Conservation (phyloP, 1,140 invertebrate species). For the Alviniconcha marisindica region DNA sequence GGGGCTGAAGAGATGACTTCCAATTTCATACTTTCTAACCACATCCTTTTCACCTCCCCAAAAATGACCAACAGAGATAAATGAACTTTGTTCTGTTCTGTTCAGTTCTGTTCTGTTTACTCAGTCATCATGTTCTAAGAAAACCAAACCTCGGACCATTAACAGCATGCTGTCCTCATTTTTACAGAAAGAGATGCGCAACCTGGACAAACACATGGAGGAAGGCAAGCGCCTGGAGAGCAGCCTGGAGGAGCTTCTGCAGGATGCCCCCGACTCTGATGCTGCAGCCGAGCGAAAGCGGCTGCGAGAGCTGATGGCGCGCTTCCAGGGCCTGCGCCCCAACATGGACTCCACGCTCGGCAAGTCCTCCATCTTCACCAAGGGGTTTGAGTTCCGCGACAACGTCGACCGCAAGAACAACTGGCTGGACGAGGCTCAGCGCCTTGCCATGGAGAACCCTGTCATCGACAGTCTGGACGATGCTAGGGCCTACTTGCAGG, state of each 20-base stretch:
- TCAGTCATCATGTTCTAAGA: no score
- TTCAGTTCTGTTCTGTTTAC: no score
- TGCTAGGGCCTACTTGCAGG: constrained; percentile 82
- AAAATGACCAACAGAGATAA: no score
- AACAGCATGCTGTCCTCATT: no score
- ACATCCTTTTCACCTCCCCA: no score
- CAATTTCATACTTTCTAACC: no score
- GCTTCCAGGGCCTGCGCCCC: constrained; percentile 89
- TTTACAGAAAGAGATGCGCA: constrained; percentile 64
- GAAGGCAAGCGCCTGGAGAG: constrained; percentile 97
- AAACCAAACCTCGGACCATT: no score
- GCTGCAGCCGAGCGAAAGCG: constrained; percentile 83
- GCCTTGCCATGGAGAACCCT: constrained; percentile 82
- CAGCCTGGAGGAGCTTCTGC: constrained; percentile 89
- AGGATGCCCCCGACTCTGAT: constrained; percentile 88
- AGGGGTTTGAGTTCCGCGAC: constrained; percentile 93
- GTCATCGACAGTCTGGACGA: constrained; percentile 85
- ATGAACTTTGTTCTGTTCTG: no score
- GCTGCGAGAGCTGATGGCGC: constrained; percentile 87
- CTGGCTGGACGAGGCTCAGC: constrained; percentile 74
- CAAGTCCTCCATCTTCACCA: constrained; percentile 92
- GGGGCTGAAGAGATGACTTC: no score
- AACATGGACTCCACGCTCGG: constrained; percentile 94
- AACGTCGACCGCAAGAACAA: constrained; percentile 87
- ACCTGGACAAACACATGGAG: constrained; percentile 92